Conservation (phyloP, 2,797 vertebrate species). For the Aselliscus stoliczkanus region DNA sequence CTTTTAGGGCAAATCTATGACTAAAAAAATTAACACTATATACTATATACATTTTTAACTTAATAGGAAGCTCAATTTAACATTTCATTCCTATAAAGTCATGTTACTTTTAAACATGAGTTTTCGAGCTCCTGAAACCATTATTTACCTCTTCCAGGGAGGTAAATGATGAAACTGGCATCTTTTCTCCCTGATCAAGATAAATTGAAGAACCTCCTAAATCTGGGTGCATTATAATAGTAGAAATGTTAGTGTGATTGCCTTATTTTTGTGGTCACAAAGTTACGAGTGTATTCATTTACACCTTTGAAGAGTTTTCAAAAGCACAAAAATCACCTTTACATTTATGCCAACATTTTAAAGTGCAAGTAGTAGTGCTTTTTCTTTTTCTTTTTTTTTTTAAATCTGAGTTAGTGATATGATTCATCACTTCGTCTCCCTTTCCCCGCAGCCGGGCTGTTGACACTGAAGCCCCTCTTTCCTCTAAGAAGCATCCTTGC, state of each 20-base stretch:
- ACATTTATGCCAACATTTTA: neutral
- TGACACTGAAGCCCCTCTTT: neutral
- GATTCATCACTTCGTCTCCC: neutral
- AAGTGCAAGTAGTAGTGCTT: neutral
- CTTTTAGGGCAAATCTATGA: neutral
- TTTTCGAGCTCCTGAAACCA: neutral
- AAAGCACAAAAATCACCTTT: neutral
- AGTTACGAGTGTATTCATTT: neutral
- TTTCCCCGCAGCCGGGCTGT: neutral
- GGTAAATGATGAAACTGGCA: neutral
- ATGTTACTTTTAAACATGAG: neutral
- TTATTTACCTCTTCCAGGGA: neutral
- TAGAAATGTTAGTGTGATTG: neutral
- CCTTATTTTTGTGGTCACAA: neutral
- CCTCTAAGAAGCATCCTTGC: neutral
- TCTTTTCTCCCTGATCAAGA: neutral
- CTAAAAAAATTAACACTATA: neutral
- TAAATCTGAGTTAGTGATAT: neutral
- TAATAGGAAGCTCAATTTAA: neutral
- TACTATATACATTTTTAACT: neutral
- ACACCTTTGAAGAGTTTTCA: neutral
- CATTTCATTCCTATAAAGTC: constrained; percentile 27
- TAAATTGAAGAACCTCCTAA: neutral
- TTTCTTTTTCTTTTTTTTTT: neutral
- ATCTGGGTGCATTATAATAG: neutral